Evolutionary conservation across 2,797 vertebrate species (phyloP), one percentile per base, ranked within the genome.

Genomic region (Alfaro cultratus): DNA sequence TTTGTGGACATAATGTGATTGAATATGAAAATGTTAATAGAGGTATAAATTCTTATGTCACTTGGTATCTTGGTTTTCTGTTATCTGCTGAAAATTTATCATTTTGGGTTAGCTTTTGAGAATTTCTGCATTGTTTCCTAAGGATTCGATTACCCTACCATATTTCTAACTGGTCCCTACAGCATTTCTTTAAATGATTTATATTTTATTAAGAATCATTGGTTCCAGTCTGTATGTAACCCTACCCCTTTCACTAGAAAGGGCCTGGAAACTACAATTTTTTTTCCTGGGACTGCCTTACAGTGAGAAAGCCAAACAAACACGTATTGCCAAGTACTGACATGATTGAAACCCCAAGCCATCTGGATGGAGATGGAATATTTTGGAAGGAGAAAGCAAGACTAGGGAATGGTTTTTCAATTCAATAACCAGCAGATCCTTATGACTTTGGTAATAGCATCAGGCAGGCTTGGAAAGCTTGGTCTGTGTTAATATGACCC

Each of bases 251-350:
- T 85, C 39, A 23, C 81, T 89, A 83, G 89, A 90, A 87, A 83
- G 79, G 75, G 85, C 79, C 87, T 92, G 91, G 90, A 93, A 92
- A 90, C 84, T 87, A 90, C 88, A 87, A 60, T 80, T 89, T 46
- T 45, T 43, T 86, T 89, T 79, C 88, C 88, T 89, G 78, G 51
- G 79, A 83, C 84, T 83, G 85, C 86, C 78, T 91, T 85, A 85
- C 88, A 92, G 88, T 87, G 79, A 89, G 86, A 88, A 92, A 86
- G 90, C 78, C 92, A 91, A 92, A 93, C 91, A 92, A 93, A 91
- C 87, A 91, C 78, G 85, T 72, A 80, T 84, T 91, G 84, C 89
- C 91, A 91, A 90, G 89, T 79, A 82, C 78, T 90, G 93, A 91
- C 91, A 89, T 87, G 85, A 91, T 86, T 85, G 89, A 92, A 93